Conservation (phyloP, 1,140 invertebrate species). For the Oryctes rhinoceros region DNA sequence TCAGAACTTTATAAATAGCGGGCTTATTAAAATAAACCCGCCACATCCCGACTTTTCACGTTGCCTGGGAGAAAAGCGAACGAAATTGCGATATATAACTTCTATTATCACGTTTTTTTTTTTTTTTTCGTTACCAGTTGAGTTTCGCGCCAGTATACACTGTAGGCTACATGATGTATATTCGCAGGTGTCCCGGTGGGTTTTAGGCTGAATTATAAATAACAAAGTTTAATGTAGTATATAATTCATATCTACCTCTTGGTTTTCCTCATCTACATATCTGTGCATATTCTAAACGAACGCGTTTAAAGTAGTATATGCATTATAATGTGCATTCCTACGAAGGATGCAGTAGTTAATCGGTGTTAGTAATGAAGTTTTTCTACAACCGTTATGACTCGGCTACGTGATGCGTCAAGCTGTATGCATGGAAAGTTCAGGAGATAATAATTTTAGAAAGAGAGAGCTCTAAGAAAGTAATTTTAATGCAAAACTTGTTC, state of each 20-base stretch:
- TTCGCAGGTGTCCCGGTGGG: neutral
- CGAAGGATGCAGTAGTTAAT: neutral
- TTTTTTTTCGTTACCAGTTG: slow-evolving; percentile 11
- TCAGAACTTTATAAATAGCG: slow-evolving; percentile 30
- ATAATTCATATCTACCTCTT: neutral
- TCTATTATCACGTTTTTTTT: slow-evolving; percentile 29
- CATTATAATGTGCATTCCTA: neutral
- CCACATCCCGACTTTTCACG: neutral
- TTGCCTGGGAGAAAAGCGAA: neutral
- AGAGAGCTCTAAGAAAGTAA: neutral
- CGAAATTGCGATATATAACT: slow-evolving; percentile 24
- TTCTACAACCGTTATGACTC: neutral
- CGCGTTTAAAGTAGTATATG: neutral
- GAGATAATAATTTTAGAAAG: neutral
- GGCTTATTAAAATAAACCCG: slow-evolving; percentile 34
- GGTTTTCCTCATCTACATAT: neutral
- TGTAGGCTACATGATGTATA: neutral
- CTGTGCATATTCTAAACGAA: neutral
- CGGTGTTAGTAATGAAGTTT: slow-evolving; percentile 12
- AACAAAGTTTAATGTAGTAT: neutral
- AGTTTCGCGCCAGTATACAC: neutral
- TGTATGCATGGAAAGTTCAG: neutral
- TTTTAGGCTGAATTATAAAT: slow-evolving; percentile 23
- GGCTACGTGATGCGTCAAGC: too few species aligned
- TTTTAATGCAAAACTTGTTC: too few species aligned